Evolutionary conservation across 1,140 invertebrate species (phyloP).

Genomic region (Paramacrobiotus metropolitanus): DNA sequence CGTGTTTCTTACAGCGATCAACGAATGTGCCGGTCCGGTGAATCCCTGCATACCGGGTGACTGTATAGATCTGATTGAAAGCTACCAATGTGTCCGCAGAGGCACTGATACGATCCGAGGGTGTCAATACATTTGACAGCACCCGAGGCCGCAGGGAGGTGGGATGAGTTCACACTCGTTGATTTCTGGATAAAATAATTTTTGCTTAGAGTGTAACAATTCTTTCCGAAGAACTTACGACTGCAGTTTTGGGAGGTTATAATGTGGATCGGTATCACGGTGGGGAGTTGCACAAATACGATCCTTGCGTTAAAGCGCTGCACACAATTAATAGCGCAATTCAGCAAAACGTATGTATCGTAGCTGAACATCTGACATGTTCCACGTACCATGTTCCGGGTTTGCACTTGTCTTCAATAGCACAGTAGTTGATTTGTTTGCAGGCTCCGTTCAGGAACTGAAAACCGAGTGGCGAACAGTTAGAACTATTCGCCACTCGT

Average conservation of each 20-base stretch:
- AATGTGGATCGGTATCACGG: slow-evolving; percentile 26
- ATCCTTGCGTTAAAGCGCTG: slow-evolving; percentile 32
- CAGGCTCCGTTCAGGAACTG: slow-evolving; percentile 18
- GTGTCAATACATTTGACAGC: slow-evolving; percentile 42
- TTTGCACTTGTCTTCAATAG: not conserved
- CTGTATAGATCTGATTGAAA: slow-evolving; percentile 67
- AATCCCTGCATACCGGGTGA: slow-evolving; percentile 58
- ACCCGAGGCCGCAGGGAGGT: not conserved
- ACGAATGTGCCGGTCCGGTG: slow-evolving; percentile 52
- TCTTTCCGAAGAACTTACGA: too few species aligned
- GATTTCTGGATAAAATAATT: too few species aligned
- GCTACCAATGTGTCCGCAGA: slow-evolving; percentile 63
- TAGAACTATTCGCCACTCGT: slow-evolving; percentile 41
- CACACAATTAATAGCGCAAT: too few species aligned
- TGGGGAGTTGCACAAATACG: slow-evolving; percentile 38
- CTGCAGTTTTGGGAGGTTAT: slow-evolving; percentile 1
- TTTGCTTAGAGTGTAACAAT: too few species aligned
- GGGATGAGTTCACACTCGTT: not conserved
- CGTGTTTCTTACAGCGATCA: too few species aligned
- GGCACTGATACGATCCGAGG: slow-evolving; percentile 47
- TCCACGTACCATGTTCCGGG: not conserved
- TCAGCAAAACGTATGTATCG: too few species aligned
- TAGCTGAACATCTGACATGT: too few species aligned
- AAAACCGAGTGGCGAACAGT: slow-evolving; percentile 65
- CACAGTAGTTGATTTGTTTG: not conserved